Evolutionary conservation across 2,113 vertebrate genomes (phyloP), one percentile per base, ranked within the genome.

Genomic region (Pionites leucogaster): DNA sequence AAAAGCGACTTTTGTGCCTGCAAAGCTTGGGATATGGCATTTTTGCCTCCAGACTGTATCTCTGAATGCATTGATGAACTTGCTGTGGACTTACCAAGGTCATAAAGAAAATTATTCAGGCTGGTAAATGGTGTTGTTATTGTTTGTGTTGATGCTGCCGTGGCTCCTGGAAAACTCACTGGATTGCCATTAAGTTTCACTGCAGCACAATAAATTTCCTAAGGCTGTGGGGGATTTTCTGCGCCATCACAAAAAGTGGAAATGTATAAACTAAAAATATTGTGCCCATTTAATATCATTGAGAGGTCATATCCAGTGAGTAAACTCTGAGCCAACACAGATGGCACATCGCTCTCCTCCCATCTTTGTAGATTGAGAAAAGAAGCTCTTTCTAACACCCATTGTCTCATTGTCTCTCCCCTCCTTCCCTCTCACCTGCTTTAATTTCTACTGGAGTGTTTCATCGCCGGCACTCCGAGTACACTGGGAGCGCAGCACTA

Each of bases 101-200:
- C 94, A 88, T 88, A 94, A 97, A 88, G 89, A 88, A 93, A 95
- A 90, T 95, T 65, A 85, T 93, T 92, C 62, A 85, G 90, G 52
- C 75, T 94, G 82, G 91, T 64, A 96, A 94, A 95, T 72, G 83
- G 70, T 15, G 0, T 22, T 64, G 77, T 77, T 96, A 75, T 65
- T 95, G 75, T 89, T 78, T 95, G 71, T 52, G 39, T 57, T 55
- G 41, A 23, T 29, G 63, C 75, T 55, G 17, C 65, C 20, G 52
- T 84, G 89, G 10, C 60, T 95, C 4, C 2, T 94, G 75, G 77
- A 92, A 88, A 69, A 42, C 52, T 95, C 80, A 84, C 74, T 89
- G 92, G 94, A 77, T 86, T 93, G 94, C 82, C 55, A 14, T 96
- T 93, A 96, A 96, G 94, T 94, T 80, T 46, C 94, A 91, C 47